phyloP scores from a whole-genome alignment of 2,113 vertebrate genomes.

The Oostethus manadensis region DNA sequence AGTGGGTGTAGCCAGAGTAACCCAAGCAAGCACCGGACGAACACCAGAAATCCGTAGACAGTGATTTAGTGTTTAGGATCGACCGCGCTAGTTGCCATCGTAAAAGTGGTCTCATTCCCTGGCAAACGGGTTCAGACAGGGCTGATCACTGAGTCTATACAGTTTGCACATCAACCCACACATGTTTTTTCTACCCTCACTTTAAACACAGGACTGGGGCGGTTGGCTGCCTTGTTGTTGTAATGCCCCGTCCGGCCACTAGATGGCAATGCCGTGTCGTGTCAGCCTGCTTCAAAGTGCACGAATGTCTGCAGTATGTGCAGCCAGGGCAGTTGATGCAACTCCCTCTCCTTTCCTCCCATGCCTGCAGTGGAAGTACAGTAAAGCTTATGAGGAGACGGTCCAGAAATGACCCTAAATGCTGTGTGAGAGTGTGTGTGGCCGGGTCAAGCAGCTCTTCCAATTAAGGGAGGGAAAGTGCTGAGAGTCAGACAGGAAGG shows the following conservation, averaged over 20 bases:
- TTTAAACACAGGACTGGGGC: constrained; percentile 8
- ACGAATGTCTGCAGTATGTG: constrained; percentile 59
- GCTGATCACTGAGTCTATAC: too few relatives aligned
- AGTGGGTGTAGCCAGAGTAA: too few relatives aligned
- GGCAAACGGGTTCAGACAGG: neutral
- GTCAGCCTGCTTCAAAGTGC: constrained; percentile 8
- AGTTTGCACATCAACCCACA: neutral
- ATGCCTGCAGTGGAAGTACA: constrained; percentile 60
- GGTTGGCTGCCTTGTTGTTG: constrained; percentile 7
- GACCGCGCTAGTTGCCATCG: too few relatives aligned
- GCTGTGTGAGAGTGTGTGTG: constrained; percentile 41
- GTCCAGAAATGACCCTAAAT: constrained; percentile 57
- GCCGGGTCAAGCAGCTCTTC: constrained; percentile 55
- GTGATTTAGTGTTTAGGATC: too few relatives aligned
- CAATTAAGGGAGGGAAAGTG: constrained; percentile 45
- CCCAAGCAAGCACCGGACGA: too few relatives aligned
- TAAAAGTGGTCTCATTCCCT: too few relatives aligned
- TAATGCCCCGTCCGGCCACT: constrained; percentile 27
- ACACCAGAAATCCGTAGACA: too few relatives aligned
- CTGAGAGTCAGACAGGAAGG: constrained; percentile 42
- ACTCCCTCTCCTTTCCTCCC: constrained; percentile 41
- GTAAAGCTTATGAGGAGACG: constrained; percentile 60
- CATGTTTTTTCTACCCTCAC: neutral
- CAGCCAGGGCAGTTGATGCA: constrained; percentile 52
- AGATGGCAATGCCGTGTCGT: constrained; percentile 69